These are phyloP conservation scores for Periplaneta americana DNA, from an alignment of 1,140 invertebrate genomes.

Conservation along the genomic window DNA sequence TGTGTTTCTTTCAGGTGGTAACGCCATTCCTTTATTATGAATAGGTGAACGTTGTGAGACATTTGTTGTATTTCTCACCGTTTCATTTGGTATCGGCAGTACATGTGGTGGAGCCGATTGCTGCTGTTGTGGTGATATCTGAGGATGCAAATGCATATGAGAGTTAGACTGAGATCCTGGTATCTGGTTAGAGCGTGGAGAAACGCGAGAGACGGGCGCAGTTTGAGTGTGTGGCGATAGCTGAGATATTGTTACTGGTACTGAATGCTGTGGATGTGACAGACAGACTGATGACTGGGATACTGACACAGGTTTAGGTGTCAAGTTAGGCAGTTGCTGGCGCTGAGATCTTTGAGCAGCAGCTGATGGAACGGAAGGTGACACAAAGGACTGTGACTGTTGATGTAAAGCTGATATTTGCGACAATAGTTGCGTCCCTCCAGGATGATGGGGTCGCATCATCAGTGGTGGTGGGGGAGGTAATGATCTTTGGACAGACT, in stretches of 20 bases:
- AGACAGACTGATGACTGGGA: not conserved
- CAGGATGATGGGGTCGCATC: not conserved
- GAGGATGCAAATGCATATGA: too few relatives aligned
- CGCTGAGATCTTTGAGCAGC: not conserved
- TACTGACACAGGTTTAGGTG: not conserved
- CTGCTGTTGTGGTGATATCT: not conserved
- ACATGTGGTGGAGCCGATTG: not conserved
- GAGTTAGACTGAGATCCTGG: not conserved
- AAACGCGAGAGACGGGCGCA: not conserved
- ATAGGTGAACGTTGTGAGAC: not conserved
- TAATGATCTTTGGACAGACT: not conserved
- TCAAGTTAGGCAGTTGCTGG: not conserved
- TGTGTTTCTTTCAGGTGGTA: not conserved
- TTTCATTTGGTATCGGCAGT: not conserved
- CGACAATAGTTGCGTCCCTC: not conserved
- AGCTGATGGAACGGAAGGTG: not conserved
- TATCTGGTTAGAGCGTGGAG: not conserved
- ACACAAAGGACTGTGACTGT: not conserved
- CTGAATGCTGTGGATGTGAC: not conserved
- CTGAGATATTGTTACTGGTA: not conserved
- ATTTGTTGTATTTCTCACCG: not conserved
- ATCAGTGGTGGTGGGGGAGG: not conserved
- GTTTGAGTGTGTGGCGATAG: not conserved
- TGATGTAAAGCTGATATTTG: not conserved
- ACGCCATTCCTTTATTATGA: not conserved